Percentiles rank a stretch among this genome's conserved stretches.
These are phyloP conservation scores for Neria commutata DNA, from an alignment of 2,888 invertebrate genomes.

Conservation along the genomic window DNA sequence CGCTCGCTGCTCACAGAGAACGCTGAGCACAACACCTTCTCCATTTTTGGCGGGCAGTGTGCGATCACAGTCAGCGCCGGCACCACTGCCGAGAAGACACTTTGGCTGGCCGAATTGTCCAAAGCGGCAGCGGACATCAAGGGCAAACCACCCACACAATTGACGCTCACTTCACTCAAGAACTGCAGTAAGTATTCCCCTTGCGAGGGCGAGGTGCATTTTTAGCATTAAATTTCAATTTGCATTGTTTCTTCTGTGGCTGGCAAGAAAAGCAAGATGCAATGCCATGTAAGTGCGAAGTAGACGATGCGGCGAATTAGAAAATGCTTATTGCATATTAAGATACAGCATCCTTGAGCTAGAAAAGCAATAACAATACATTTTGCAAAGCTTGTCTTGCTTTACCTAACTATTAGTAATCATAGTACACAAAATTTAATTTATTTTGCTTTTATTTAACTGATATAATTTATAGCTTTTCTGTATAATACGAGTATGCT, in stretches of 20 bases:
- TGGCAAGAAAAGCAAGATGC: constrained; percentile 57
- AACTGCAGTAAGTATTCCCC: constrained; percentile 62
- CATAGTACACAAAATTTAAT: background rate
- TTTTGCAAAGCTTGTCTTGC: no score
- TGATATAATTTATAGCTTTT: no score
- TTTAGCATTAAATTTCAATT: background rate
- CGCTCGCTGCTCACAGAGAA: constrained; percentile 81
- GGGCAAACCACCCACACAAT: constrained; percentile 57
- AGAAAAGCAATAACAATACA: no score
- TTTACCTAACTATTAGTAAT: background rate
- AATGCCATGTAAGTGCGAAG: constrained; percentile 33
- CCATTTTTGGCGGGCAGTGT: constrained; percentile 77
- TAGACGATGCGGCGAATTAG: background rate
- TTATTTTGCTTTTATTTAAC: no score
- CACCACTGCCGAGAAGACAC: constrained; percentile 82
- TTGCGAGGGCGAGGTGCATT: background rate
- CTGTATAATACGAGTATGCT: no score
- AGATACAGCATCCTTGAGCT: no score
- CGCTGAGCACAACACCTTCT: constrained; percentile 83
- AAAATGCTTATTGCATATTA: no score
- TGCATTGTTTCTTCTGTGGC: constrained; percentile 33
- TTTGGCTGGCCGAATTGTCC: constrained; percentile 83
- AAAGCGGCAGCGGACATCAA: constrained; percentile 66
- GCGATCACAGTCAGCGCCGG: constrained; percentile 87
- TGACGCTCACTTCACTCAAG: constrained; percentile 55